Percentiles rank a stretch among this genome's conserved stretches.
These are phyloP conservation scores for Nesoenas mayeri DNA, from an alignment of 2,113 vertebrate species.

Conservation along the genomic window DNA sequence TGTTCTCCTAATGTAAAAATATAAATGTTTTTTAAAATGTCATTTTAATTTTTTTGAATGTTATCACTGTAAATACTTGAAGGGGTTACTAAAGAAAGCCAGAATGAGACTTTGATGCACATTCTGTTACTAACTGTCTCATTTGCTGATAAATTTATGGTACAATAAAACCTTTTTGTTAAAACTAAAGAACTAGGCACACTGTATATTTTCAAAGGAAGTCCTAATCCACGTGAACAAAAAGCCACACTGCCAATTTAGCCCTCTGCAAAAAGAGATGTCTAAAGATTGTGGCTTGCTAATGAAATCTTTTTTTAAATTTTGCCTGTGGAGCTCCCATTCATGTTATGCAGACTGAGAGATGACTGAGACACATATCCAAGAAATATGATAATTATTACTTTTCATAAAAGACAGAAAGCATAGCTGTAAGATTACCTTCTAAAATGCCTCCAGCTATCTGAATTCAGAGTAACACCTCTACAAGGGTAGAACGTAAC, in stretches of 20 bases:
- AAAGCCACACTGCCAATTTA: neutral
- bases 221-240: neutral
- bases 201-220: neutral
- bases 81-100: neutral
- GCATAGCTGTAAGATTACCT: conserved; percentile 2
- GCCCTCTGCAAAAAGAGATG: neutral
- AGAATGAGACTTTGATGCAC: neutral
- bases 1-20: neutral
- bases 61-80: neutral
- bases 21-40: neutral
- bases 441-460: conserved; percentile 21
- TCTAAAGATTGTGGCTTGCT: neutral
- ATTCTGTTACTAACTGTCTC: neutral
- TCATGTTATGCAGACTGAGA: neutral
- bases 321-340: neutral
- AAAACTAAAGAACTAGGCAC: neutral
- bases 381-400: conserved; percentile 24
- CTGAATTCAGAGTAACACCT: neutral
- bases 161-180: neutral
- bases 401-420: conserved; percentile 22
- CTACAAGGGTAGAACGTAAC: neutral
- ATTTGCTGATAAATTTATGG: neutral
- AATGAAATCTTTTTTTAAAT: neutral
- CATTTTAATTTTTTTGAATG: neutral
- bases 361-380: neutral